These are phyloP conservation scores for Paradisaea rubra DNA, from an alignment of 2,113 vertebrate species.

Conservation along the genomic window DNA sequence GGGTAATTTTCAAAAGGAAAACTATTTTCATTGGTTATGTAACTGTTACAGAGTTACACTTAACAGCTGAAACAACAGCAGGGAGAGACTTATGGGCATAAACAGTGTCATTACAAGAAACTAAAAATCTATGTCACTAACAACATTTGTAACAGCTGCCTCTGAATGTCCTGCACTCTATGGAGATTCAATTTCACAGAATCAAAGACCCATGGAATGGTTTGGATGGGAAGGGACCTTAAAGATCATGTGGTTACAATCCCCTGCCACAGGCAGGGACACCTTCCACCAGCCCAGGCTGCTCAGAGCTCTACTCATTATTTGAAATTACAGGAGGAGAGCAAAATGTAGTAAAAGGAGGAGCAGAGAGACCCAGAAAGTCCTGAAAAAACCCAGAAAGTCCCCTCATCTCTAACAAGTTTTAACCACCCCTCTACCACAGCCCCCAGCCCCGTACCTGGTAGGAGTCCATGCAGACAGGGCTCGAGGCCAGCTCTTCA, in stretches of 20 bases:
- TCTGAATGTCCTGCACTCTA: fast-evolving
- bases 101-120: background rate
- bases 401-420: too few species aligned
- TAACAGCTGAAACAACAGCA: background rate
- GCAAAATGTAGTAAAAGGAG: background rate
- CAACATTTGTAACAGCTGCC: background rate
- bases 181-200: background rate
- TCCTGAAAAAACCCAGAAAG: background rate
- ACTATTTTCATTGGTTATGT: background rate
- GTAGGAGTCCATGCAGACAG: slow-evolving; percentile 78
- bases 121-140: background rate
- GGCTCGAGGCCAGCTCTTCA: slow-evolving; percentile 81
- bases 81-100: fast-evolving
- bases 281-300: background rate
- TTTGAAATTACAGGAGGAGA: background rate
- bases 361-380: background rate
- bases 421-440: background rate
- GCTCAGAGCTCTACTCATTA: background rate
- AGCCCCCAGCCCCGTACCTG: slow-evolving; percentile 71
- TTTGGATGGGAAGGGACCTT: background rate
- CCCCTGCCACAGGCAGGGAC: fast-evolving
- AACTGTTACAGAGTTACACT: background rate
- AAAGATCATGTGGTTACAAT: background rate
- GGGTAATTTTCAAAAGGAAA: background rate
- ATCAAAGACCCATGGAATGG: background rate